Conservation (phyloP, 2,113 vertebrate species). For the Jaculus jaculus region DNA sequence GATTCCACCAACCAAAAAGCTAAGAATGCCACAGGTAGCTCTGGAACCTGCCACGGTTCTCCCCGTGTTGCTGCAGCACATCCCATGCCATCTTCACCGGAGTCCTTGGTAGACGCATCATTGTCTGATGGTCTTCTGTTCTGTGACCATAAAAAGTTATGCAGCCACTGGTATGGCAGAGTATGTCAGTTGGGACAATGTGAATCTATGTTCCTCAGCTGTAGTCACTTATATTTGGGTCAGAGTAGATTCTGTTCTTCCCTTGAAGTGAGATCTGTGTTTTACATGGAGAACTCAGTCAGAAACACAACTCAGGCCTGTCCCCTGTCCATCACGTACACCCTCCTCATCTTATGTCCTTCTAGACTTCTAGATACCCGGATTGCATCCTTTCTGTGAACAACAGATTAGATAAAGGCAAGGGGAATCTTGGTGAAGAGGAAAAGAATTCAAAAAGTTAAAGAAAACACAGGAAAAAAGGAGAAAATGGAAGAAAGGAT, state of each 20-base stretch:
- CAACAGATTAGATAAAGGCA: not conserved
- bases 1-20: not conserved
- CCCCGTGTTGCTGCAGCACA: not conserved
- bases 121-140: not conserved
- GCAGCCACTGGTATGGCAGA: too few species aligned
- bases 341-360: rapidly evolving
- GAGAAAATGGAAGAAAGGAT: rapidly evolving
- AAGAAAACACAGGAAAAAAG: not conserved
- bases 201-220: not conserved
- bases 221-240: not conserved
- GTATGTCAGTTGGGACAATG: not conserved
- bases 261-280: not conserved
- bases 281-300: not conserved
- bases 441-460: not conserved
- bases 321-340: too few species aligned
- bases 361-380: rapidly evolving
- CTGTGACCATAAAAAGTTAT: too few species aligned
- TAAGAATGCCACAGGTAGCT: not conserved
- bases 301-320: not conserved
- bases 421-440: not conserved
- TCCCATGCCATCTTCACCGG: not conserved
- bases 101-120: not conserved
- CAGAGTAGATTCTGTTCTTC: not conserved
- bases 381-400: too few species aligned
- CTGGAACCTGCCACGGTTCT: not conserved